These are phyloP conservation scores for Polylopha cassiicola DNA, from an alignment of 2,888 invertebrate genomes.

Conservation along the genomic window DNA sequence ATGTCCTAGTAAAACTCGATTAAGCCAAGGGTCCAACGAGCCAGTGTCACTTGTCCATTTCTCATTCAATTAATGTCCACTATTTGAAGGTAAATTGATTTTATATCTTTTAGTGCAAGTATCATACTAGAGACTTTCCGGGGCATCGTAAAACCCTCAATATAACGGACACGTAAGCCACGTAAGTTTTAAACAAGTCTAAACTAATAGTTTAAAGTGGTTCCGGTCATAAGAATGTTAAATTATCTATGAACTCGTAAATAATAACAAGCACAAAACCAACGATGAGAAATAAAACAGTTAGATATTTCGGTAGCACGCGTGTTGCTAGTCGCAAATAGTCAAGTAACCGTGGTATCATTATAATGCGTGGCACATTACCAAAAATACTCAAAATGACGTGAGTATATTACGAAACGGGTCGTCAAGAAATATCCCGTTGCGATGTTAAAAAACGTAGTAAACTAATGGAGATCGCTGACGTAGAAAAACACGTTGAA, in stretches of 20 bases:
- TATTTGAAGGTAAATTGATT: no score
- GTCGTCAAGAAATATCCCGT: conserved; percentile 29
- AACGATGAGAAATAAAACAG: conserved; percentile 54
- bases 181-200: no score
- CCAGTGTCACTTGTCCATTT: no score
- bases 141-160: no score
- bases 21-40: no score
- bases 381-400: conserved; percentile 52
- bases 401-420: conserved; percentile 36
- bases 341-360: conserved; percentile 43
- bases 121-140: no score
- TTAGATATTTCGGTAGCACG: conserved; percentile 52
- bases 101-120: no score
- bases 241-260: conserved; percentile 46
- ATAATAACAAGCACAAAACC: conserved; percentile 50
- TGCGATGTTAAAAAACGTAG: conserved; percentile 25
- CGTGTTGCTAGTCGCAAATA: conserved; percentile 47
- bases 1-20: no score
- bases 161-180: no score
- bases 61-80: no score
- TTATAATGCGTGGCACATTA: conserved; percentile 46
- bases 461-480: conserved; percentile 31
- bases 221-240: conserved; percentile 27
- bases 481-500: conserved; percentile 8
- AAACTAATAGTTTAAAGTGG: no score